Percentiles rank a stretch among this genome's conserved stretches.
These are phyloP conservation scores for Synergus japonicus DNA, from an alignment of 2,888 invertebrate species.

Conservation along the genomic window DNA sequence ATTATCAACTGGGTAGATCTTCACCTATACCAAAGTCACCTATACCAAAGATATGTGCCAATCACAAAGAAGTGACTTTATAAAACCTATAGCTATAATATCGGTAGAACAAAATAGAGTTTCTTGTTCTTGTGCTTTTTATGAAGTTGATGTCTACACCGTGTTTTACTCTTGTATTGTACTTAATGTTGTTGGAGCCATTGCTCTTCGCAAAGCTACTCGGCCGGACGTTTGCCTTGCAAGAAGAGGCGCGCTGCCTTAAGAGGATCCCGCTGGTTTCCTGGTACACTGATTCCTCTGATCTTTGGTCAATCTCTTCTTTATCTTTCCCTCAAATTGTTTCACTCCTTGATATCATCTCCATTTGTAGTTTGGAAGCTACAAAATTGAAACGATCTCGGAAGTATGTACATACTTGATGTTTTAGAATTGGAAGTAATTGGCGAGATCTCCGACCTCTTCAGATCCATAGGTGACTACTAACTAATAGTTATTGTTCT, in stretches of 20 bases:
- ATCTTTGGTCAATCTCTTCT: conserved; percentile 30
- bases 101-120: neutral
- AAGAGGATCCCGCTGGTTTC: conserved; percentile 65
- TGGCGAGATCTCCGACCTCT: neutral
- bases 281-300: conserved; percentile 47
- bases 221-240: conserved; percentile 1
- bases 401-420: too few relatives aligned
- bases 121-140: neutral
- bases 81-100: neutral
- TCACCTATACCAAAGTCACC: too few relatives aligned
- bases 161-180: neutral
- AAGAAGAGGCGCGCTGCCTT: conserved; percentile 61
- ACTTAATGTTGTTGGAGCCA: conserved; percentile 6
- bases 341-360: conserved; percentile 21
- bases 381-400: neutral
- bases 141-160: conserved; percentile 3
- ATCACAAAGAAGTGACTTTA: too few relatives aligned
- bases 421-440: neutral
- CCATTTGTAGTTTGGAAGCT: neutral
- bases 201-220: conserved; percentile 9
- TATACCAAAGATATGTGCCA: too few relatives aligned
- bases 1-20: too few relatives aligned
- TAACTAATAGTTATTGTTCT: too few relatives aligned
- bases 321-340: conserved; percentile 27
- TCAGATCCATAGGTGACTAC: too few relatives aligned